Conservation (phyloP, 64 coral and sea anemone species). For the Montipora foliosa region DNA sequence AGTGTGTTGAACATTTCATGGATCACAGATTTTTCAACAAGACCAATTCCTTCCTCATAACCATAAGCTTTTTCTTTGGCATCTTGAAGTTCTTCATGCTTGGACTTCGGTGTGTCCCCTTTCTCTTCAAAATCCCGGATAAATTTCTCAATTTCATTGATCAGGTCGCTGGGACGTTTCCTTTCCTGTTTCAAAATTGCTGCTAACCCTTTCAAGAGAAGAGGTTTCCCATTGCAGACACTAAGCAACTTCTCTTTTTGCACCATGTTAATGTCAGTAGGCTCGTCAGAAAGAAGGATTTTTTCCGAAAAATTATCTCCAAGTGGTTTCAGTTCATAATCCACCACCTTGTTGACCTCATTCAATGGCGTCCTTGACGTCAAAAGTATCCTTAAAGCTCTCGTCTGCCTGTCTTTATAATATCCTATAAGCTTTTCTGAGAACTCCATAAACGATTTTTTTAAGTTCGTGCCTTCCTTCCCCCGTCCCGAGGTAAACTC, state of each 20-base stretch:
- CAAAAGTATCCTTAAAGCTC: neutral
- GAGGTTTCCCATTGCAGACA: neutral
- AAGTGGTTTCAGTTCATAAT: neutral
- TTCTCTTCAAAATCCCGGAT: too few species aligned
- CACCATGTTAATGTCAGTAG: neutral
- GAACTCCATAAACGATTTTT: neutral
- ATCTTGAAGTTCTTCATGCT: too few species aligned
- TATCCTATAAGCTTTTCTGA: neutral
- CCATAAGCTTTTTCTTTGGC: too few species aligned
- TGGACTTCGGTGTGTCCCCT: too few species aligned
- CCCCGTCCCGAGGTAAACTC: neutral
- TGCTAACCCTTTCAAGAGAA: neutral
- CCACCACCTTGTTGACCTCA: neutral
- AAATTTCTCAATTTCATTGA: neutral
- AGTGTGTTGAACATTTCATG: too few species aligned
- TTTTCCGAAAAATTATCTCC: neutral
- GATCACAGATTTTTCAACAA: too few species aligned
- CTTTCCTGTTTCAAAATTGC: conserved; percentile 10
- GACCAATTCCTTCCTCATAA: too few species aligned
- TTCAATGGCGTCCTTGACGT: conserved; percentile 9
- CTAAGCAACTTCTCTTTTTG: neutral
- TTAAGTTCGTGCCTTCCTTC: conserved; percentile 23
- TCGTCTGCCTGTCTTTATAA: neutral
- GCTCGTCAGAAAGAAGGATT: neutral
- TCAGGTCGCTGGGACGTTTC: neutral